These are phyloP conservation scores for Artibeus jamaicensis DNA, from an alignment of 2,797 vertebrate genomes.

Conservation along the genomic window DNA sequence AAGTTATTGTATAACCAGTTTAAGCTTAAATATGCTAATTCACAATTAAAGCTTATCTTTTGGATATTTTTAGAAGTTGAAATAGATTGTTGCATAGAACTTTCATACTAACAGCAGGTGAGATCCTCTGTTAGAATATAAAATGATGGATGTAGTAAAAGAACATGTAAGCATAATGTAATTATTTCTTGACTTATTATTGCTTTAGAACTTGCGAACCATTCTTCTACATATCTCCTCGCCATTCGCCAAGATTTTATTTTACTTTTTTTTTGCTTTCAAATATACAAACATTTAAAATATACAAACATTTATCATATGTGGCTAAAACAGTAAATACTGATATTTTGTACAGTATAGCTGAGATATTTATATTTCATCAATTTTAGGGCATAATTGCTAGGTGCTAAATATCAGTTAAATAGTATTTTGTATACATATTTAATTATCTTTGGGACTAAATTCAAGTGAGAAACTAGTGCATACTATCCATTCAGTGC, in stretches of 20 bases:
- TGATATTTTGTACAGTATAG: neutral
- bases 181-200: slow-evolving; percentile 13
- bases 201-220: neutral
- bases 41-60: neutral
- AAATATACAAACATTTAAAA: neutral
- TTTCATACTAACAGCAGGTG: neutral
- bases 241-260: neutral
- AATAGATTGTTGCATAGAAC: slow-evolving; percentile 1
- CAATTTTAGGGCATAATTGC: neutral
- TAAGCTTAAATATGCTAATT: slow-evolving; percentile 1
- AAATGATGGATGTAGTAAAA: slow-evolving; percentile 11
- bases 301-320: neutral
- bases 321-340: neutral
- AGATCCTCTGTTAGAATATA: neutral
- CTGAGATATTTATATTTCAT: slow-evolving; percentile 16
- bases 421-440: neutral
- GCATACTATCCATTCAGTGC: neutral
- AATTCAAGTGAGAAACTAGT: slow-evolving; percentile 34
- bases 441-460: neutral
- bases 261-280: neutral
- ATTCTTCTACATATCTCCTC: neutral
- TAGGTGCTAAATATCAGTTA: neutral
- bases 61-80: slow-evolving; percentile 22
- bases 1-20: neutral
- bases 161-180: neutral